Base-by-base conservation (phyloP, 2,888 invertebrate species). In the Tachina grossa region DNA sequence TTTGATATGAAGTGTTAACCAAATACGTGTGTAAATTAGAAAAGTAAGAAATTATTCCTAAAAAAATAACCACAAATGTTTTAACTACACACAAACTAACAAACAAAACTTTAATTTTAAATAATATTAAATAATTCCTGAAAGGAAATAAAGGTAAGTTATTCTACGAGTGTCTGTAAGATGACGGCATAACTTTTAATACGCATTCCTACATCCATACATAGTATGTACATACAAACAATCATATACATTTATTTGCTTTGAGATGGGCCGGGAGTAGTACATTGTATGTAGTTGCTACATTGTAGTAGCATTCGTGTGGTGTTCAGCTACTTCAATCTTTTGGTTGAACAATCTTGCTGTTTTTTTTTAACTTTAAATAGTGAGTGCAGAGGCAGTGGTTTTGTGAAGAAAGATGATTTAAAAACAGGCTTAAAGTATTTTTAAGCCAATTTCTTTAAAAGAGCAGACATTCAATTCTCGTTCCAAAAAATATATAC, bases 111-210 rank as follows among this genome's bases (percentile, higher is more conserved):
- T 22, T 9, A 1, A 10, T 47, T 6, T 68, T 68, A 49, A 57
- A 63, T 51, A 71, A 39, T 59, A 61, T 14, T 22, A n/a, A 63
- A 55, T 19, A 10, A 45, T 47, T 57, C 9, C 9, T 43, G 51
- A 66, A 51, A 43, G 6, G 4, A 65, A 19, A 16, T 45, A 43
- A 19, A 74, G 66, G 80, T 74, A 59, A 66, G 72, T 74, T 43
- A 22, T 53, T 63, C 11, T 10, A 53, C n/a, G n/a, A n/a, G n/a
- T n/a, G n/a, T 9, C 31, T 51, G 2, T 2, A 59, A 59, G 57
- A 66, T 74, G 72, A 74, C 72, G 80, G 66, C 72, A 68, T 59
- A 59, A 51, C 22, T n/a, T 72, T 41, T 22, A 39, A 22, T 31
- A 31, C 31, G 31, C 31, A 31, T 31, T 31, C 31, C 31, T 31